A percentile compares a stretch with the other conserved stretches of the same genome.
phyloP scores from a whole-genome alignment of 37 sponge, comb jelly and placozoan species.

The Ianthella basta region DNA sequence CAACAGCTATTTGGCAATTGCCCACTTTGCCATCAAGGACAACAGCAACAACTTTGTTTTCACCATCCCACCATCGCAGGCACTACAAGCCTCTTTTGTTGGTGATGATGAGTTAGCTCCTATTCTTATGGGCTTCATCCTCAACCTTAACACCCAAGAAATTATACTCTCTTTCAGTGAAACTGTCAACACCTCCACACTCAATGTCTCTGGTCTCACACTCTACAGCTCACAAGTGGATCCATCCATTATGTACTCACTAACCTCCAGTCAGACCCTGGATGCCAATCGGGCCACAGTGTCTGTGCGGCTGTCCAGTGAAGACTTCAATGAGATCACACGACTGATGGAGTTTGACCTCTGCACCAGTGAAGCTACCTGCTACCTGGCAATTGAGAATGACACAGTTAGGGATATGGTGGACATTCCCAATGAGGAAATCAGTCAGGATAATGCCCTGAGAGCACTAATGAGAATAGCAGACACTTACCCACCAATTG shows the following conservation, averaged over 20 bases:
- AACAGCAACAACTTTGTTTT: slow-evolving; percentile 69
- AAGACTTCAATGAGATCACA: slow-evolving; percentile 81
- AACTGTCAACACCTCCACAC: slow-evolving; percentile 74
- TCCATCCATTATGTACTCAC: slow-evolving; percentile 37
- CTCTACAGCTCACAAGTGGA: slow-evolving; percentile 23
- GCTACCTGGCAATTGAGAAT: slow-evolving; percentile 56
- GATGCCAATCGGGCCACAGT: slow-evolving; percentile 52
- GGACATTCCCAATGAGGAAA: slow-evolving; percentile 52
- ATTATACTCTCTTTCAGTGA: slow-evolving; percentile 72
- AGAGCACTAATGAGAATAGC: background rate
- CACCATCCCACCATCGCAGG: slow-evolving; percentile 61
- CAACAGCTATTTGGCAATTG: slow-evolving; percentile 73
- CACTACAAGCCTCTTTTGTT: slow-evolving; percentile 59
- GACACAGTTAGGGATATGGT: slow-evolving; percentile 70
- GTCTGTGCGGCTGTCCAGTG: slow-evolving; percentile 53
- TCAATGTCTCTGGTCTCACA: slow-evolving; percentile 62
- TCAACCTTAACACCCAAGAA: slow-evolving; percentile 60
- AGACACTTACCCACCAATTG: slow-evolving; percentile 41
- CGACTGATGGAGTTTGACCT: slow-evolving; percentile 24
- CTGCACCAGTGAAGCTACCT: slow-evolving; percentile 45
- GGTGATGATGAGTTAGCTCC: slow-evolving; percentile 65
- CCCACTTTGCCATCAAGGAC: slow-evolving; percentile 68
- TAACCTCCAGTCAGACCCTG: slow-evolving; percentile 35
- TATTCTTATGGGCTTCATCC: slow-evolving; percentile 37
- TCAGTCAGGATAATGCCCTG: slow-evolving; percentile 1